Conservation (phyloP, 2,888 invertebrate species). For the Xanthorhoe designata region DNA sequence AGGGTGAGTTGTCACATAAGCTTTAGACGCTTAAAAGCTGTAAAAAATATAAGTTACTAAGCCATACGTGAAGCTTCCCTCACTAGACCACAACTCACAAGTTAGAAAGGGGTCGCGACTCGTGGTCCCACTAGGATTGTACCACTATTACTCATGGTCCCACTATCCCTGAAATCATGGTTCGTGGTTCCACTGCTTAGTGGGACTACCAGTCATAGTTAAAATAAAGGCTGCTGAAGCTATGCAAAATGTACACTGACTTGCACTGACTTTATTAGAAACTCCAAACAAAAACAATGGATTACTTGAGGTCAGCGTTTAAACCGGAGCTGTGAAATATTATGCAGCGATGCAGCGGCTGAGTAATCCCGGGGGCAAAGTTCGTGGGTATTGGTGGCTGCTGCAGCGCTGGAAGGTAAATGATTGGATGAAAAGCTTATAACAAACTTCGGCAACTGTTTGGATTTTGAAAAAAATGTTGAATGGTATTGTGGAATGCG, state of each 20-base stretch:
- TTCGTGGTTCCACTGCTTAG: too few relatives aligned
- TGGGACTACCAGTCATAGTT: too few relatives aligned
- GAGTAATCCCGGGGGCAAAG: conserved; percentile 34
- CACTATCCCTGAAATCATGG: too few relatives aligned
- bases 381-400: conserved; percentile 28
- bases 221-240: neutral
- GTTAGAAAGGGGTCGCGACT: too few relatives aligned
- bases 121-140: too few relatives aligned
- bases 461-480: conserved; percentile 23
- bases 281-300: conserved; percentile 22
- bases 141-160: too few relatives aligned
- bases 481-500: conserved; percentile 19
- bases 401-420: conserved; percentile 34
- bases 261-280: neutral
- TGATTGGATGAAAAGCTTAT: conserved; percentile 38
- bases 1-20: too few relatives aligned
- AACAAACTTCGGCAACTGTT: conserved; percentile 30
- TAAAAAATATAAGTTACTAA: too few relatives aligned
- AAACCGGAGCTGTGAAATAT: conserved; percentile 28
- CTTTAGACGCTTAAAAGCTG: too few relatives aligned
- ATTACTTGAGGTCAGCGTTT: conserved; percentile 27
- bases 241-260: neutral
- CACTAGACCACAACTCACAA: neutral
- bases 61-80: too few relatives aligned
- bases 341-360: conserved; percentile 34